Evolutionary conservation across 35 echinoderm and acorn worm species (phyloP), one percentile per base, ranked within the genome.

Genomic region (Nesometra sesokonis): DNA sequence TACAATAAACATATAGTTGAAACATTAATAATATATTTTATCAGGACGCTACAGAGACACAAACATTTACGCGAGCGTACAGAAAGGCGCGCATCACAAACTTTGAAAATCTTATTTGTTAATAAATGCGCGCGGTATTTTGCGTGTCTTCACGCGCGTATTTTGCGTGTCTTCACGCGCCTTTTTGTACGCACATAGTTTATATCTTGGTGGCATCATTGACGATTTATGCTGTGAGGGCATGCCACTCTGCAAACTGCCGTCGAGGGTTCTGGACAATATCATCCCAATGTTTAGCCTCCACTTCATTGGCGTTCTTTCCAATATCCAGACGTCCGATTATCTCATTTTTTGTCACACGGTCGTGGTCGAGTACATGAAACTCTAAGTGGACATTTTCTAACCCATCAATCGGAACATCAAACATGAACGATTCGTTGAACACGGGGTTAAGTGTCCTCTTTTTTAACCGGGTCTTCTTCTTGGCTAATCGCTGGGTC

Each of bases 361-460:
- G 92, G 33, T 99, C 93, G 77, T 99, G 96, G 39, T 99, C 96
- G 29, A 99, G 90, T 46, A 97, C 91, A 84, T 93, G 95, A 76
- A 97, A 97, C 47, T 97, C 95, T 33, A 97, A 77, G 36, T 87
- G 91, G 85, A 97, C 86, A 77, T 94, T 86, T 78, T 97, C 89
- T 27, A 97, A 47, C 17, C 95, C 95, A 31, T 97, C 95, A 78
- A 91, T 85, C 0, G 95, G 95, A 84, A 97, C 89, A 82, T 97
- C 95, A 82, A 97, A 97, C 33, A 97, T 87, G 90, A 97, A 97
- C 43, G 95, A 93, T 77, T 97, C 95, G 67, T 97, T 97, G 90
- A 97, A 97, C 37, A 97, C 95, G 5, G 95, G 95, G 32, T 97
- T 97, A 4, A 97, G 87, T 0, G 95, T 97, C 17, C 95, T 82